These are phyloP conservation scores for Drosophila sturtevanti DNA, from an alignment of 1,140 invertebrate genomes.

Conservation along the genomic window DNA sequence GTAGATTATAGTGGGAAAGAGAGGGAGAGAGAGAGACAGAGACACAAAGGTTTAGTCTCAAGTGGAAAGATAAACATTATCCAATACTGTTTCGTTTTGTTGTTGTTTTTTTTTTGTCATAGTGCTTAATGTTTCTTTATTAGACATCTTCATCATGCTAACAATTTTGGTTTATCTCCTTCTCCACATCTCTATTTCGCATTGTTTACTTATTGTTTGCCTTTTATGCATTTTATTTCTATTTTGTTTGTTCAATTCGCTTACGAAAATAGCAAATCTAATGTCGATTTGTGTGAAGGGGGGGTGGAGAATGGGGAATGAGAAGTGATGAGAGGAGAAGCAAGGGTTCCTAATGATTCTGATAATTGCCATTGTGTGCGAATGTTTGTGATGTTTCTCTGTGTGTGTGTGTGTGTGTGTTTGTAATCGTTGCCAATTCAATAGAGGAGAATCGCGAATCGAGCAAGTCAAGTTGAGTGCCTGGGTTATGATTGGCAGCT, in stretches of 20 bases:
- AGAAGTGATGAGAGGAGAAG: slow-evolving; percentile 1
- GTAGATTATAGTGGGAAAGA: background rate
- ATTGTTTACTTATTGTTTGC: slow-evolving; percentile 31
- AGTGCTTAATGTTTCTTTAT: background rate
- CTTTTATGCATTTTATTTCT: slow-evolving; percentile 22
- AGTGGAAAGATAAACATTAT: background rate
- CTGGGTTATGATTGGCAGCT: slow-evolving; percentile 47
- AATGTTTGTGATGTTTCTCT: slow-evolving; percentile 34
- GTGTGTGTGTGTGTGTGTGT: slow-evolving; percentile 31
- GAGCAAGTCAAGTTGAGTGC: slow-evolving; percentile 25
- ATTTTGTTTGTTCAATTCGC: slow-evolving; percentile 34
- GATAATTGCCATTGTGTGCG: slow-evolving; percentile 76
- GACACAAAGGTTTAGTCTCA: background rate
- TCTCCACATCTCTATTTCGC: slow-evolving; percentile 5
- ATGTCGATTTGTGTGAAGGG: slow-evolving; percentile 21
- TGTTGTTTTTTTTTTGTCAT: background rate
- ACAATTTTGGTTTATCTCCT: background rate
- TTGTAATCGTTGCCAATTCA: slow-evolving; percentile 34
- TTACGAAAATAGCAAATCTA: slow-evolving; percentile 47
- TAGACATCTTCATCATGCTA: slow-evolving; percentile 1
- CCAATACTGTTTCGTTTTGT: too few relatives aligned
- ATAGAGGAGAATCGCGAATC: background rate
- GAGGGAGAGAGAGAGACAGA: background rate
- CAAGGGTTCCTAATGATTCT: slow-evolving; percentile 66
- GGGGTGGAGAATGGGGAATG: background rate